Evolutionary conservation across 2,797 vertebrate genomes (phyloP).

Genomic region (Muscicapa striata): DNA sequence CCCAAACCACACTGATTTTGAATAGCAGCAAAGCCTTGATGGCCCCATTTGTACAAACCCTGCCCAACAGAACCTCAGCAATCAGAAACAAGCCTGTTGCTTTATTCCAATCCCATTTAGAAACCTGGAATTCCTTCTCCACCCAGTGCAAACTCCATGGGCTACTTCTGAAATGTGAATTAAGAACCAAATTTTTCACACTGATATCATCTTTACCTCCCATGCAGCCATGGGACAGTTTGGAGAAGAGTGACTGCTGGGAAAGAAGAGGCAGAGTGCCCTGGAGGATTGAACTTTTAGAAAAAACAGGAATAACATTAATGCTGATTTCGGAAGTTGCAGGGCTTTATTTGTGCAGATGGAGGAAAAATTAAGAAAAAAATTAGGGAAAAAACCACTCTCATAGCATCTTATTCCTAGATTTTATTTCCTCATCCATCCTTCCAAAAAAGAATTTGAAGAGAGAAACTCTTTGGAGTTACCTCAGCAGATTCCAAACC

Average conservation of each 20-base stretch:
- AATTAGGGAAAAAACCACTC: not conserved
- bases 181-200: not conserved
- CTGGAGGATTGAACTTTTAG: not conserved
- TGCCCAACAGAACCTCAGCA: not conserved
- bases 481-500: not conserved
- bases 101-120: not conserved
- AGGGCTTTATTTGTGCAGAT: not conserved
- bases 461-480: not conserved
- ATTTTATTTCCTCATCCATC: not conserved
- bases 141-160: not conserved
- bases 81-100: not conserved
- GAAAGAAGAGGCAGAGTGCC: not conserved
- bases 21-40: not conserved
- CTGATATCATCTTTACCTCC: not conserved
- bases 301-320: not conserved
- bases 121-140: not conserved
- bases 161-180: not conserved
- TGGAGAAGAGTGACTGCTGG: not conserved
- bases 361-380: not conserved
- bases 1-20: not conserved
- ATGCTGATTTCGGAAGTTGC: not conserved
- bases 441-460: not conserved
- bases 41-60: not conserved
- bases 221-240: not conserved
- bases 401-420: not conserved